phyloP scores from a whole-genome alignment of 1,140 invertebrate genomes.

The Adelges cooleyi region DNA sequence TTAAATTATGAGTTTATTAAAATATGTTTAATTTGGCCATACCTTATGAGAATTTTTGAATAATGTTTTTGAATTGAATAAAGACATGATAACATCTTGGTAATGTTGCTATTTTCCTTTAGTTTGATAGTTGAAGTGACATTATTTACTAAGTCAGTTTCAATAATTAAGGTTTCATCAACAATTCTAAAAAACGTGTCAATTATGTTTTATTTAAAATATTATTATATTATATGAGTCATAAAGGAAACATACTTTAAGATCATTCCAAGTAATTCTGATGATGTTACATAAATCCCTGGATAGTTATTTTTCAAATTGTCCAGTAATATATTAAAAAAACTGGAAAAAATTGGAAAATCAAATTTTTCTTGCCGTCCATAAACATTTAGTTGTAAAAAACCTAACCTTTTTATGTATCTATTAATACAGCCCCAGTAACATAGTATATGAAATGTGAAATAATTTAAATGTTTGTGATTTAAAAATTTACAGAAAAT shows the following conservation, averaged over 20 bases:
- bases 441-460: too few species aligned
- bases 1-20: too few species aligned
- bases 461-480: too few species aligned
- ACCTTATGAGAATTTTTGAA: neutral
- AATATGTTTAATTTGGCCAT: too few species aligned
- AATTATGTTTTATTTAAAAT: neutral
- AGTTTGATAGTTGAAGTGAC: neutral
- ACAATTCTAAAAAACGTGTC: neutral
- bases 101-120: neutral
- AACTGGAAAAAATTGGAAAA: neutral
- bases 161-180: neutral
- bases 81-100: neutral
- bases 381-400: too few species aligned
- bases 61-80: neutral
- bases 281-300: neutral
- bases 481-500: too few species aligned
- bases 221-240: neutral
- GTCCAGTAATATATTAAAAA: neutral
- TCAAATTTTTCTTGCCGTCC: too few species aligned
- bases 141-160: neutral
- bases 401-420: too few species aligned
- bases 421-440: too few species aligned
- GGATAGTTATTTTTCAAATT: neutral
- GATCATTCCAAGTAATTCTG: neutral
- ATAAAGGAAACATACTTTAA: neutral